phyloP scores from a whole-genome alignment of 1,140 invertebrate genomes.

The Apis laboriosa region DNA sequence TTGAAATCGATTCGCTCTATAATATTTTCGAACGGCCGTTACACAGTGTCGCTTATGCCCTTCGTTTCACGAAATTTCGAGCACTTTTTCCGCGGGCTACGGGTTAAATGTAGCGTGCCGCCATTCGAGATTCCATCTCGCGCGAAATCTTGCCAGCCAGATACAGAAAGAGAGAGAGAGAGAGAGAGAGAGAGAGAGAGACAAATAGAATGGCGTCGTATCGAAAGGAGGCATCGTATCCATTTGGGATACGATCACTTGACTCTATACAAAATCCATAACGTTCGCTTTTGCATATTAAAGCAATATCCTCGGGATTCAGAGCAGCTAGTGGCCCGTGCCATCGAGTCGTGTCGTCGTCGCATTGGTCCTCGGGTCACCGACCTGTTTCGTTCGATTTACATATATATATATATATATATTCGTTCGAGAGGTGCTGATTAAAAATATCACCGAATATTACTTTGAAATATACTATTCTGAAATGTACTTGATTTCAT shows the following conservation, averaged over 20 bases:
- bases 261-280: slow-evolving; percentile 53
- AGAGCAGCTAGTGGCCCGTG: slow-evolving; percentile 9
- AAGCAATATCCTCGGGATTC: slow-evolving; percentile 48
- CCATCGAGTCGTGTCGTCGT: slow-evolving; percentile 29
- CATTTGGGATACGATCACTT: slow-evolving; percentile 19
- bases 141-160: not conserved
- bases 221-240: slow-evolving; percentile 35
- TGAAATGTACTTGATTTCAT: no score
- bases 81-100: not conserved
- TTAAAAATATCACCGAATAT: no score
- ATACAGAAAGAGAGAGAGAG: not conserved
- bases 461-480: no score
- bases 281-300: slow-evolving; percentile 51
- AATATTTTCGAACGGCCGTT: not conserved
- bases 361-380: not conserved
- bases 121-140: not conserved
- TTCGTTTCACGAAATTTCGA: not conserved
- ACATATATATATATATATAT: not conserved
- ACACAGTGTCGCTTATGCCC: not conserved
- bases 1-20: not conserved
- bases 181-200: slow-evolving; percentile 2
- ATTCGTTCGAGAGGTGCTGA: not conserved
- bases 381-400: slow-evolving; percentile 1
- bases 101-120: not conserved
- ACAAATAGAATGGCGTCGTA: slow-evolving; percentile 14